These are phyloP conservation scores for Oreochromis mossambicus DNA, from an alignment of 2,797 vertebrate species.

Conservation along the genomic window DNA sequence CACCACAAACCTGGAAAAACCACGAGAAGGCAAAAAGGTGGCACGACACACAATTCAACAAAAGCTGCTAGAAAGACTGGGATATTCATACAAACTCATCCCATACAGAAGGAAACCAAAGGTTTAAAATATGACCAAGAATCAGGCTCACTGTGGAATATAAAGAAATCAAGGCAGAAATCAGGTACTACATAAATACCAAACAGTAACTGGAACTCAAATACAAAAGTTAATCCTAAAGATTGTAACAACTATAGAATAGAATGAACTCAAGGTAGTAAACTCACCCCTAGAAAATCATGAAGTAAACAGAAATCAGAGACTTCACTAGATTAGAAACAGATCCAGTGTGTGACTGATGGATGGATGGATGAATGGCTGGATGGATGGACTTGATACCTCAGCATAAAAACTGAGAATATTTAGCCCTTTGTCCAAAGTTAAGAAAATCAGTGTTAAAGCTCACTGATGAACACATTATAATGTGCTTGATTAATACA, in stretches of 20 bases:
- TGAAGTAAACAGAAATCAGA: neutral
- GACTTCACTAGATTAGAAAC: accelerated
- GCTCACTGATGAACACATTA: neutral
- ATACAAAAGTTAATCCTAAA: accelerated
- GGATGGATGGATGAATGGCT: neutral
- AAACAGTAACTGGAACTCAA: neutral
- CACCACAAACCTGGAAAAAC: neutral
- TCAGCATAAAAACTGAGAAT: neutral
- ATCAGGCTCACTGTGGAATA: neutral
- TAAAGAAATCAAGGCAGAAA: neutral
- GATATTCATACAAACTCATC: neutral
- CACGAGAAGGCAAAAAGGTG: neutral
- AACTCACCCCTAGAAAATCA: neutral
- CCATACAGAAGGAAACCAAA: neutral
- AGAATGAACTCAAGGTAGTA: neutral
- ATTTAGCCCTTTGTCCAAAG: neutral
- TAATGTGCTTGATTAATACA: neutral
- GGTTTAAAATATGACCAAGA: neutral
- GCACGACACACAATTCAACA: neutral
- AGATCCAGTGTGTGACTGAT: neutral
- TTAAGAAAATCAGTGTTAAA: neutral
- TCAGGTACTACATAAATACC: neutral
- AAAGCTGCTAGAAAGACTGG: neutral
- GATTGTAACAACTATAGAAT: neutral
- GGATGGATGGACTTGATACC: neutral